A percentile compares a stretch with the other conserved stretches of the same genome.
Evolutionary conservation across 2,113 vertebrate genomes (phyloP).

Genomic region (Sardina pilchardus): DNA sequence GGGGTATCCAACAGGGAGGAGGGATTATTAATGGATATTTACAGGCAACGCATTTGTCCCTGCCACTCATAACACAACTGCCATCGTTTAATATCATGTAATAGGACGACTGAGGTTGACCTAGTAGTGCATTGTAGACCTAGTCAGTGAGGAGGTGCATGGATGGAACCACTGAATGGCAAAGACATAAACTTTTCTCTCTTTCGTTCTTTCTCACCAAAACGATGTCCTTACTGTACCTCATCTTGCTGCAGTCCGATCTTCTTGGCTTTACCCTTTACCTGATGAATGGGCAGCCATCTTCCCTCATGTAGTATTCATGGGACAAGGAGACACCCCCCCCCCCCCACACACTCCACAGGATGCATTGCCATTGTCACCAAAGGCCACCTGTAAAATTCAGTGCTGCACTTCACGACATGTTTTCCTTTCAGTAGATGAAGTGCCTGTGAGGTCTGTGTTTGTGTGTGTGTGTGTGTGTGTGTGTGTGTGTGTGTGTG

Average conservation of each 20-base stretch:
- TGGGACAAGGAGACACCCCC: neutral
- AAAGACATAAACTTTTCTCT: neutral
- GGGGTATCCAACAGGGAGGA: neutral
- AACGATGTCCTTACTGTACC: neutral
- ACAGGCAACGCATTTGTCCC: neutral
- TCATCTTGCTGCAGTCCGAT: neutral
- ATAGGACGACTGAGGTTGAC: neutral
- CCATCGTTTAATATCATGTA: neutral
- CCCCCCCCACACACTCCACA: neutral
- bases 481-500: neutral
- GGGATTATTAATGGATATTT: constrained; percentile 13
- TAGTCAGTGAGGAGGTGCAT: no score
- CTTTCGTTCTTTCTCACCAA: neutral
- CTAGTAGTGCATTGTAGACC: neutral
- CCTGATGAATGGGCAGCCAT: constrained; percentile 22
- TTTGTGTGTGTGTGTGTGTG: neutral
- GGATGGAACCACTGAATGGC: neutral
- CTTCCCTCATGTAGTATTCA: constrained; percentile 31
- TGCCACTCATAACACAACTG: neutral
- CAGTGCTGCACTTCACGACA: neutral
- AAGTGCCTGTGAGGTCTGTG: neutral
- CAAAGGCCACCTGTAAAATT: constrained; percentile 30
- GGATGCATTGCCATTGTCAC: constrained; percentile 23
- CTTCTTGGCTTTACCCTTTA: constrained; percentile 7
- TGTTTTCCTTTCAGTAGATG: neutral